Evolutionary conservation across 2,797 vertebrate genomes (phyloP), one percentile per base, ranked within the genome.

Genomic region (Myripristis jacobus): DNA sequence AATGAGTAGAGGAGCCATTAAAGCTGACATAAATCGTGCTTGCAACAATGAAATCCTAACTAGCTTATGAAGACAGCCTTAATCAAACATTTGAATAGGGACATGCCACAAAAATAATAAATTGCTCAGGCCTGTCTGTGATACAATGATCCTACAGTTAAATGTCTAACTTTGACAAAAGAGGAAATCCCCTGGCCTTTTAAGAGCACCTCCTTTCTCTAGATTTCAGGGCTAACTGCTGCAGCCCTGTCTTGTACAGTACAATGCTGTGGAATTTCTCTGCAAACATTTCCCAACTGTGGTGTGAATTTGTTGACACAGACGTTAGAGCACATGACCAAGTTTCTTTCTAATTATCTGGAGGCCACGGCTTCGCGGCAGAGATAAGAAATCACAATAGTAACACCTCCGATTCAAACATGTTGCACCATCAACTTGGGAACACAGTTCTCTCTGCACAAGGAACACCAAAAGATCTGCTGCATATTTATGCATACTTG

Each of bases 141-240:
- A 25, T 38, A 38, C 54, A 58, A 67, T 27, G 70, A 48, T 31
- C 29, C 27, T 18, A 67, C 19, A 5, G 64, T n/a, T 22, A 44
- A 48, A 55, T 6, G 41, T 56, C 27, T 59, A 56, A 62, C 56
- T 74, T 34, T 13, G 52, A 73, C 66, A 29, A 48, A 73, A 59
- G 70, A 66, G 79, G 76, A 83, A 84, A 76, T 84, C 60, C 76
- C 81, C 43, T 10, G 54, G 10, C 43, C 44, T 52, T 64, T 52
- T 21, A 60, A 57, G 38, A 56, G 60, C 34, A 52, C 54, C 66
- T 76, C 72, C 46, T 81, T 66, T 77, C 63, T 54, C 48, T n/a
- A 74, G 15, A 65, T 46, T 36, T 41, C 59, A 64, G 24, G 29
- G 44, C 52, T 64, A 54, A 31, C 16, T 58, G 25, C 50, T 72